Percentiles rank a stretch among this genome's conserved stretches.
Evolutionary conservation across 2,888 invertebrate genomes (phyloP).

Genomic region (Callinectes sapidus): DNA sequence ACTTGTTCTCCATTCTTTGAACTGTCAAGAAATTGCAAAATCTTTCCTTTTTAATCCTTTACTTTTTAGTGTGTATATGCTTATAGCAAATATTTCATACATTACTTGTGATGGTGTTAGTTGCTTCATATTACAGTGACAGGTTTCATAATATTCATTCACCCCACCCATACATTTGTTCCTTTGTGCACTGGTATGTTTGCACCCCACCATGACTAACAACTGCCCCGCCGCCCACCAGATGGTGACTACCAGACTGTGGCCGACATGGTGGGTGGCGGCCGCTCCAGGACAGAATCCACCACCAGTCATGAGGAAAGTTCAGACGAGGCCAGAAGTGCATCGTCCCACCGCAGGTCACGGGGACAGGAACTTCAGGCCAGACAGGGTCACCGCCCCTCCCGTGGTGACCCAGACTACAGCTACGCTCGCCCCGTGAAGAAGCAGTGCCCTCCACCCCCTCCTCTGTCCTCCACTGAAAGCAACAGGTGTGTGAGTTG

Average conservation of each 20-base stretch:
- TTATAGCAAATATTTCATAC: too few relatives aligned
- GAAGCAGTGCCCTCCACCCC: conserved; percentile 58
- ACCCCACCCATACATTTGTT: too few relatives aligned
- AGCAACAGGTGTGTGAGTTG: conserved; percentile 57
- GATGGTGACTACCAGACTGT: conserved; percentile 66
- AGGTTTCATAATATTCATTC: too few relatives aligned
- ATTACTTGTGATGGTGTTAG: too few relatives aligned
- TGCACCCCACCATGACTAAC: not conserved
- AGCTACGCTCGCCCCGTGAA: conserved; percentile 66
- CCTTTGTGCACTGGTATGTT: too few relatives aligned
- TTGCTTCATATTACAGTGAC: too few relatives aligned
- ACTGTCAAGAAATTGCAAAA: too few relatives aligned
- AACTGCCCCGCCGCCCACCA: not conserved
- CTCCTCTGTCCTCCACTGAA: conserved; percentile 64
- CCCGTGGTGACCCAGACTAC: conserved; percentile 64
- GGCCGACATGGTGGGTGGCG: conserved; percentile 65
- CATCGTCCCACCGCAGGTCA: conserved; percentile 34
- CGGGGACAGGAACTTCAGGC: conserved; percentile 45
- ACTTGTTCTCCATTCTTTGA: too few relatives aligned
- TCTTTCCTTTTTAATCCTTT: too few relatives aligned
- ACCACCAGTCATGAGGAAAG: conserved; percentile 69
- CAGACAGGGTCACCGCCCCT: conserved; percentile 56
- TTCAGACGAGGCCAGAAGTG: conserved; percentile 58
- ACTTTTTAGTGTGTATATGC: too few relatives aligned
- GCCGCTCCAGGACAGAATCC: conserved; percentile 59